phyloP scores from a whole-genome alignment of 2,888 invertebrate species.

The Belgica antarctica region DNA sequence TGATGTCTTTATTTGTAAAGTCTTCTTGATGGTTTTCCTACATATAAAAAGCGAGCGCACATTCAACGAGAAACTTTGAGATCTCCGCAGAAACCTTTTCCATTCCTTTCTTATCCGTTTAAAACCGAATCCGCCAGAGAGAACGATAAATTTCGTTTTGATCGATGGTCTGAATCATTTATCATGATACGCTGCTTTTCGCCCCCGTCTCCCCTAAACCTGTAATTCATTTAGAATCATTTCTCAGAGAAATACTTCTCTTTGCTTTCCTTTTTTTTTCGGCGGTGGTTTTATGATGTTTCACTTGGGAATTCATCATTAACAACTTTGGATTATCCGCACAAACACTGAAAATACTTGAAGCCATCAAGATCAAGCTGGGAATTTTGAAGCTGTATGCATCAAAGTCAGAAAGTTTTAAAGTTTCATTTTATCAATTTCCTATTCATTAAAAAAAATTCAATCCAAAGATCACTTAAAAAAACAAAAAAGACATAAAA shows the following conservation, averaged over 20 bases:
- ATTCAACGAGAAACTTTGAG: too few species aligned
- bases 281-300: too few species aligned
- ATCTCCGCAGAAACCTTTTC: not conserved
- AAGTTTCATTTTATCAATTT: not conserved
- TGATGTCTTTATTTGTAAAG: conserved; percentile 21
- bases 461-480: too few species aligned
- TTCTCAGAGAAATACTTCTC: conserved; percentile 25
- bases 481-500: too few species aligned
- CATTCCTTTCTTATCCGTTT: not conserved
- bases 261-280: too few species aligned
- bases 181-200: not conserved
- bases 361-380: too few species aligned
- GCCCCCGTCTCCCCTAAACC: not conserved
- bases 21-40: not conserved
- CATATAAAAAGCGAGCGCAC: not conserved
- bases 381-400: too few species aligned
- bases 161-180: conserved; percentile 22
- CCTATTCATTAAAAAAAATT: not conserved
- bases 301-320: not conserved
- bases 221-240: conserved; percentile 20
- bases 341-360: conserved; percentile 15
- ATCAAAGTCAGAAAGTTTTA: too few species aligned
- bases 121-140: not conserved
- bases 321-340: not conserved
- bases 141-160: conserved; percentile 22